These are phyloP conservation scores for Ridgeia piscesae DNA, from an alignment of 1,140 invertebrate genomes.

Conservation along the genomic window DNA sequence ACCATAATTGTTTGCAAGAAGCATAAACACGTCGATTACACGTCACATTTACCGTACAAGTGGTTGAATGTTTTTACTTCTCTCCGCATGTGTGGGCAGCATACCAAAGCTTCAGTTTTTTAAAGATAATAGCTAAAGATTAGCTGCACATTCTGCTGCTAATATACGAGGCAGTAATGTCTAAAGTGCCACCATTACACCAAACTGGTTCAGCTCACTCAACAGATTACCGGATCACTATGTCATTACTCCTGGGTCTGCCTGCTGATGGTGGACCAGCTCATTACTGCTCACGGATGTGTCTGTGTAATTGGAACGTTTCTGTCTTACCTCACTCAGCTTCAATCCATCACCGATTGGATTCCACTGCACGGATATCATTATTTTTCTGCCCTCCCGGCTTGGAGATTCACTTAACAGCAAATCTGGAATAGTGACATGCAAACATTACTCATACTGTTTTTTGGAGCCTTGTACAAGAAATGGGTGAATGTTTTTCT, in stretches of 20 bases:
- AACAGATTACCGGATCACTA: neutral
- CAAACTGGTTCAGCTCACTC: neutral
- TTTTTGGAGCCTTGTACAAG: neutral
- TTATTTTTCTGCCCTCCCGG: slow-evolving; percentile 80
- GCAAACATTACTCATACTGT: slow-evolving; percentile 7
- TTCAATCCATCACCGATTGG: slow-evolving; percentile 1
- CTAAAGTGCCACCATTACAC: neutral
- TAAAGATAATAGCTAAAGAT: neutral
- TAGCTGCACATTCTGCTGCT: neutral
- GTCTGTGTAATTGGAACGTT: neutral
- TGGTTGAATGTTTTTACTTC: slow-evolving; percentile 1
- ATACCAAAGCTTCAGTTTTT: neutral
- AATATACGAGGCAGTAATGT: neutral
- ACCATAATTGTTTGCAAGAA: neutral
- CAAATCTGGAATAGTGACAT: slow-evolving; percentile 22
- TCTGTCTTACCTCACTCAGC: slow-evolving; percentile 13
- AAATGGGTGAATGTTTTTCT: neutral
- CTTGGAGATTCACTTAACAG: slow-evolving; percentile 19
- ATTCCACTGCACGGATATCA: slow-evolving; percentile 76
- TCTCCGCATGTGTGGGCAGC: neutral
- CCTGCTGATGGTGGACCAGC: neutral
- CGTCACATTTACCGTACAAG: neutral
- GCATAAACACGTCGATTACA: neutral
- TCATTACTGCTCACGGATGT: neutral
- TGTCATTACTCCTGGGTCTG: neutral